Base-by-base conservation (phyloP, 2,888 invertebrate species). In the Graphium colonna region DNA sequence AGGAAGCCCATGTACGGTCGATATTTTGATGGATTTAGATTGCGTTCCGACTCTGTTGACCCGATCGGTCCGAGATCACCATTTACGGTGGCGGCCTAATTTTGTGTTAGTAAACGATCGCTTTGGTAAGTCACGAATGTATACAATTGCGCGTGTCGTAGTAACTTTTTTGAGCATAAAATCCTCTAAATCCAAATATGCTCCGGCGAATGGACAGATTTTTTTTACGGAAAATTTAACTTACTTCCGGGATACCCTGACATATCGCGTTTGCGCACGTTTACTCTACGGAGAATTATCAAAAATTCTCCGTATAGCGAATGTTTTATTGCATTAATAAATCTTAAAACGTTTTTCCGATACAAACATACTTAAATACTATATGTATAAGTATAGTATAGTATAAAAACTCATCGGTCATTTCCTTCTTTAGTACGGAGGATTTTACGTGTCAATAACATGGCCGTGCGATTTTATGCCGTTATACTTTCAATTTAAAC, bases 21-120 rank as follows among this genome's bases (percentile, higher is more conserved):
- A 73, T 78, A 79, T 87, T 87, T 86, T 87, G 80, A 86, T 83
- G 77, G 75, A 76, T 80, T 80, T 77, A 79, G 83, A 82, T 84
- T 77, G 71, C 75, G 71, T 74, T 73, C 68, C 75, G 72, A 75
- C 80, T 73, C 75, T 74, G 75, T 68, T 68, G 73, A 73, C 67
- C 75, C 70, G 78, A 88, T 86, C 82, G 79, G 85, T 86, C 73
- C 73, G 65, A 67, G 73, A 74, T 64, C 65, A 59, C 88, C 85
- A 74, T 88, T 73, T 86, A 88, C 69, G 85, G 87, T 69, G 64
- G 67, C 68, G 76, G 79, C 83, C 86, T 85, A 85, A 83, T 84
- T 82, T 69, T 26, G 38, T 38, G 36, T 47, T 48, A 42, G 42
- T 47, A 38, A 52, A 17, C 43, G 47, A 52, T 52, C 42, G 47